Conservation (phyloP, 2,797 vertebrate species). For the Erethizon dorsatum region DNA sequence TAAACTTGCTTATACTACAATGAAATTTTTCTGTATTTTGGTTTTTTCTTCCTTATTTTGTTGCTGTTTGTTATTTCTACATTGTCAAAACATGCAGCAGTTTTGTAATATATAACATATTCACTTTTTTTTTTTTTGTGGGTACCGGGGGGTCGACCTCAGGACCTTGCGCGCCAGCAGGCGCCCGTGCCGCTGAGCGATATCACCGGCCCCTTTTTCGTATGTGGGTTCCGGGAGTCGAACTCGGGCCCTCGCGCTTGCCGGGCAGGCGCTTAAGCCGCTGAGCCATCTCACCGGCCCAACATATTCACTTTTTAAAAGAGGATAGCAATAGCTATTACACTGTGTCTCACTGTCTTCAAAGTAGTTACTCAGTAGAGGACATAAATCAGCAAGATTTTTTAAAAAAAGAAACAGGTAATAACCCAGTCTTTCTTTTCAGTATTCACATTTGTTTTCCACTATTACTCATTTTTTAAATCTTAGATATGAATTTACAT, state of each 20-base stretch:
- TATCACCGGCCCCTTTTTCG: no score
- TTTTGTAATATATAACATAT: not conserved
- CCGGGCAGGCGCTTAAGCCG: no score
- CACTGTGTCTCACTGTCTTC: not conserved
- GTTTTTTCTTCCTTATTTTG: not conserved
- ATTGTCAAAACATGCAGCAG: not conserved
- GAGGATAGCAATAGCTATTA: not conserved
- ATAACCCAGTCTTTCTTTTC: not conserved
- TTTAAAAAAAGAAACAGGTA: not conserved
- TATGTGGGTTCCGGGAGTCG: no score
- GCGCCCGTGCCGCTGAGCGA: no score
- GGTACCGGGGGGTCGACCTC: no score
- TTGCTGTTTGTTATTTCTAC: not conserved
- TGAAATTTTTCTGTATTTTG: not conserved
- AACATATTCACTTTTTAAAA: not conserved
- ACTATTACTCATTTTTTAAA: not conserved
- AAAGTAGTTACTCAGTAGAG: not conserved
- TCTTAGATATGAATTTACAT: not conserved
- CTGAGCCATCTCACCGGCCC: no score
- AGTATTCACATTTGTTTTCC: not conserved
- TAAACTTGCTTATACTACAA: not conserved
- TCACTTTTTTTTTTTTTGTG: no score
- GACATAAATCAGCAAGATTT: not conserved
- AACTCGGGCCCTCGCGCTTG: no score
- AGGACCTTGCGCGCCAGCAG: no score